These are phyloP conservation scores for Geotrypetes seraphini DNA, from an alignment of 2,797 vertebrate species.

Conservation along the genomic window DNA sequence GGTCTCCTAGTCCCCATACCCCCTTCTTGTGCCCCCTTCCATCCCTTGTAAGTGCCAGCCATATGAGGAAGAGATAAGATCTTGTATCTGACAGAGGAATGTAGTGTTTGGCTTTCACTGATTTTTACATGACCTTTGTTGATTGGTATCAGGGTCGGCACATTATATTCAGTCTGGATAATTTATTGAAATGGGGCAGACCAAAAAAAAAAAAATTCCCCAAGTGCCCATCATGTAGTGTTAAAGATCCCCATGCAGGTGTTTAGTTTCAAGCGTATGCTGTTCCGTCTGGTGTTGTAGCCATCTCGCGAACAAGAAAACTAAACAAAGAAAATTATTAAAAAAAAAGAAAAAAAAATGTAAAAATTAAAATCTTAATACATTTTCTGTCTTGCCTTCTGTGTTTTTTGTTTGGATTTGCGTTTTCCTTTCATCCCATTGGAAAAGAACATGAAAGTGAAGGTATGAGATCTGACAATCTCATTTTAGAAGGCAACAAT, in stretches of 20 bases:
- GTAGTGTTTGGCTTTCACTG: no score
- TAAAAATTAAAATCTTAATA: constrained; percentile 9
- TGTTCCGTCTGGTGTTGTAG: constrained; percentile 57
- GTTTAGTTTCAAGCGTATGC: constrained; percentile 11
- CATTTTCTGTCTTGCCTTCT: constrained; percentile 6
- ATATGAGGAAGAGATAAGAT: not conserved
- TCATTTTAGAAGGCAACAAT: no score
- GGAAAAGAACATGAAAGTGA: no score
- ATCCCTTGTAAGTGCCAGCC: constrained; percentile 5
- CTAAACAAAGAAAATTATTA: constrained; percentile 5
- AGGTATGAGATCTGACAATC: no score
- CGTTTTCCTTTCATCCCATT: no score
- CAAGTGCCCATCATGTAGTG: not conserved
- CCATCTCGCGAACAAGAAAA: constrained; percentile 80
- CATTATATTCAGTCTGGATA: constrained; percentile 14
- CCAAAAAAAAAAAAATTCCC: not conserved
- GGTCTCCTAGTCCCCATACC: no score
- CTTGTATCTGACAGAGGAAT: no score
- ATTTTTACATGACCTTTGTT: not conserved
- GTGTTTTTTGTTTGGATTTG: not conserved
- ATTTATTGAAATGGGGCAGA: constrained; percentile 1
- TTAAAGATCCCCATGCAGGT: constrained; percentile 10
- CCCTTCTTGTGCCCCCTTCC: no score
- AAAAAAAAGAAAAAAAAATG: constrained; percentile 29
- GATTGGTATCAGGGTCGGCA: constrained; percentile 18